Evolutionary conservation across 1,140 invertebrate species (phyloP).

Genomic region (Heliconius nattereri): DNA sequence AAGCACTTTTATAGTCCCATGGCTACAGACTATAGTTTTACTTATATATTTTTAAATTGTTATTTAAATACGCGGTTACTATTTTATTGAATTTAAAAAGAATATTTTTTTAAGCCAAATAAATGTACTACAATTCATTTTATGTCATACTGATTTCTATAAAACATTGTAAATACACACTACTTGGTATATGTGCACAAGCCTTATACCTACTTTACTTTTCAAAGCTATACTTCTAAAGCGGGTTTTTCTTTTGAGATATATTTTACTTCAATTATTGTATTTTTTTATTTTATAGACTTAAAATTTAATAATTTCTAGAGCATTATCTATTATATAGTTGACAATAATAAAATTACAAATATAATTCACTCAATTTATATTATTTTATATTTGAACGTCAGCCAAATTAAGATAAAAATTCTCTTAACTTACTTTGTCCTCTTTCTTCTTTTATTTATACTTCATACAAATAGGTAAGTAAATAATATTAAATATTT

Average conservation of each 20-base stretch:
- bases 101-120: background rate
- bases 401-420: conserved; percentile 24
- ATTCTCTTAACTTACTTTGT: background rate
- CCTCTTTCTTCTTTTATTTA: background rate
- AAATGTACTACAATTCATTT: background rate
- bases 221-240: conserved; percentile 26
- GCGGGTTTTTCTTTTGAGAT: conserved; percentile 23
- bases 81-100: background rate
- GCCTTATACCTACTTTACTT: conserved; percentile 27
- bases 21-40: background rate
- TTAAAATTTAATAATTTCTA: background rate
- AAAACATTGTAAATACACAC: background rate
- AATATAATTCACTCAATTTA: background rate
- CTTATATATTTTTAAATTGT: background rate
- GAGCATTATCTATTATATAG: background rate
- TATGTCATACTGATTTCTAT: background rate
- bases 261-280: background rate
- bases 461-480: conserved; percentile 21
- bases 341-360: conserved; percentile 15
- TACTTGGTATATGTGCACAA: background rate
- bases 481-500: background rate
- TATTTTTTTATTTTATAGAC: background rate
- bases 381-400: conserved; percentile 20
- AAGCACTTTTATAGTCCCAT: background rate
- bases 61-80: background rate